Evolutionary conservation across 2,113 vertebrate species (phyloP).

Genomic region (Menidia beryllina): DNA sequence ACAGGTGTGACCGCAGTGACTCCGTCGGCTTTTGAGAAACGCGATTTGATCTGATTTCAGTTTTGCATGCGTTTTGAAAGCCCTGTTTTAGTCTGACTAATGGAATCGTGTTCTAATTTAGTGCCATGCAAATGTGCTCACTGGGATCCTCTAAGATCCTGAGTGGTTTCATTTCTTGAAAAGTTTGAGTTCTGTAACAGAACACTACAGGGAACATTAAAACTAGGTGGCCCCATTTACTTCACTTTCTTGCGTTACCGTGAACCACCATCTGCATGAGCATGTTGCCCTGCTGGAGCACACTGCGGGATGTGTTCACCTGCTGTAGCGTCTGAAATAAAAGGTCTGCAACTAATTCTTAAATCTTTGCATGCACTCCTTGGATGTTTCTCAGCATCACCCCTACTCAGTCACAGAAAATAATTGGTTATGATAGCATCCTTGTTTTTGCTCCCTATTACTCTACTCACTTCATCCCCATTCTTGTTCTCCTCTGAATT

Average conservation of each 20-base stretch:
- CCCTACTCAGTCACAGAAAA: conserved; percentile 7
- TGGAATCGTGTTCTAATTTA: too few relatives aligned
- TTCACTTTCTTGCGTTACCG: neutral
- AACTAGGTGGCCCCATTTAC: conserved; percentile 30
- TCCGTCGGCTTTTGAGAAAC: too few relatives aligned
- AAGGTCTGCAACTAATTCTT: neutral
- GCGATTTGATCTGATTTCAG: too few relatives aligned
- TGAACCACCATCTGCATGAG: conserved; percentile 7
- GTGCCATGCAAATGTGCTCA: too few relatives aligned
- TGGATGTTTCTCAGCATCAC: conserved; percentile 30
- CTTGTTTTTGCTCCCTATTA: too few relatives aligned
- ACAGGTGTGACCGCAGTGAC: too few relatives aligned
- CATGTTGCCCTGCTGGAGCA: neutral
- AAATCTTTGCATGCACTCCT: neutral
- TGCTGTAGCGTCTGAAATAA: conserved; percentile 3
- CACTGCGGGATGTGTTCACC: neutral
- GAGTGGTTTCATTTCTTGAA: conserved; percentile 16
- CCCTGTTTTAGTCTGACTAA: too few relatives aligned
- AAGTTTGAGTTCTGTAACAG: neutral
- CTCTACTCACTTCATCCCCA: too few relatives aligned
- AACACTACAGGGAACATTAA: conserved; percentile 4
- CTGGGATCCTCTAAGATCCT: neutral
- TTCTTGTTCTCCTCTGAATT: neutral
- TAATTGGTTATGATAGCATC: neutral
- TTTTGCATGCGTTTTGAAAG: too few relatives aligned